Evolutionary conservation across 2,888 invertebrate genomes (phyloP).

Genomic region (Papilio gigon): DNA sequence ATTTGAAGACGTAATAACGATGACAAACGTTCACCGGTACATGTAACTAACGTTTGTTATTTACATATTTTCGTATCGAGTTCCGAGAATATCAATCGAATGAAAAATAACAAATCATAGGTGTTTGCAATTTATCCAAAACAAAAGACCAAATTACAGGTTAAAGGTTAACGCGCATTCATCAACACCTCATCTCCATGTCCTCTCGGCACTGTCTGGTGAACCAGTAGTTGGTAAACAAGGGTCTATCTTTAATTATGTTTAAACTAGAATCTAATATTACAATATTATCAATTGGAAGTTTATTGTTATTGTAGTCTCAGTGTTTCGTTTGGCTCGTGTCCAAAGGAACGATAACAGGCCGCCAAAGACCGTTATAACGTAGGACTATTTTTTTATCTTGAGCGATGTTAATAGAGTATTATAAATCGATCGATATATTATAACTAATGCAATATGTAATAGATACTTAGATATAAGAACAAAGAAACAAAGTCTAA

Average conservation of each 20-base stretch:
- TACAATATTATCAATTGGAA: background rate
- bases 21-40: conserved; percentile 13
- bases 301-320: conserved; percentile 1
- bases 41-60: background rate
- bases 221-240: no score
- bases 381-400: background rate
- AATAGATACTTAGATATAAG: background rate
- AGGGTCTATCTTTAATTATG: no score
- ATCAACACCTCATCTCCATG: no score
- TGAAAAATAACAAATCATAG: conserved; percentile 1
- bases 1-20: conserved; percentile 14
- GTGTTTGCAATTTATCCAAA: conserved; percentile 5
- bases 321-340: conserved; percentile 5
- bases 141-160: conserved; percentile 4
- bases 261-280: conserved; percentile 1
- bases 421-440: background rate
- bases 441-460: background rate
- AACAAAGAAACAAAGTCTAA: no score
- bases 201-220: no score
- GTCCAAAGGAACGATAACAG: conserved; percentile 2
- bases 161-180: no score
- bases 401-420: background rate
- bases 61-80: background rate
- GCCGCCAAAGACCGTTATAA: background rate
- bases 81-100: conserved; percentile 23